Conservation (phyloP, 2,113 vertebrate species). For the Psettodes erumei region DNA sequence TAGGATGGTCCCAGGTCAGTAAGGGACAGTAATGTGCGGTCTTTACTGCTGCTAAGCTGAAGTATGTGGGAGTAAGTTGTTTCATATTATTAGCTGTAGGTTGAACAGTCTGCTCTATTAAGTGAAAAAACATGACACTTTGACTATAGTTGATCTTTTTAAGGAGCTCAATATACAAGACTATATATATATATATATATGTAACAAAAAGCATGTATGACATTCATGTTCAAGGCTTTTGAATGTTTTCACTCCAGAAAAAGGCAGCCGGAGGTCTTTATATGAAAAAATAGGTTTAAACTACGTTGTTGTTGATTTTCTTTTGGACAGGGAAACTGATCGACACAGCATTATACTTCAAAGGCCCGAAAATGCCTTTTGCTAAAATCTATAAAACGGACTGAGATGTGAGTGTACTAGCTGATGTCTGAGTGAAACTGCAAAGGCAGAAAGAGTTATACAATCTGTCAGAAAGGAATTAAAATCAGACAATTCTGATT, state of each 20-base stretch:
- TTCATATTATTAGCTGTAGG: conserved; percentile 11
- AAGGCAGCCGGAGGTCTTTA: background rate
- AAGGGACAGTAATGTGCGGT: conserved; percentile 6
- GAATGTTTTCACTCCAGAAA: background rate
- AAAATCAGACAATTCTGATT: conserved; percentile 28
- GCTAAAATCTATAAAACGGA: background rate
- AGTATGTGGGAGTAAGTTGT: conserved; percentile 27
- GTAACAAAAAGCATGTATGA: no score
- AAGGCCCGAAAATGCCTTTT: background rate
- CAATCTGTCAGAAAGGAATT: conserved; percentile 15
- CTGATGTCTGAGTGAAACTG: background rate
- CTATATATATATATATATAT: no score
- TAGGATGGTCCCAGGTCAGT: conserved; percentile 31
- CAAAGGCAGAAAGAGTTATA: background rate
- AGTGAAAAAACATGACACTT: conserved; percentile 14
- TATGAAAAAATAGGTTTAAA: background rate
- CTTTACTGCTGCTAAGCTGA: conserved; percentile 23
- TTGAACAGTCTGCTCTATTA: conserved; percentile 8
- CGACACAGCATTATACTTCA: background rate
- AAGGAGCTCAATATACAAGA: background rate
- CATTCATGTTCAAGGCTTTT: conserved; percentile 15
- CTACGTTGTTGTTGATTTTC: background rate
- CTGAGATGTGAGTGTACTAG: background rate
- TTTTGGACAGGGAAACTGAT: background rate
- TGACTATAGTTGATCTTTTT: background rate